phyloP scores from a whole-genome alignment of 2,113 vertebrate species.

The Nycticorax nycticorax region DNA sequence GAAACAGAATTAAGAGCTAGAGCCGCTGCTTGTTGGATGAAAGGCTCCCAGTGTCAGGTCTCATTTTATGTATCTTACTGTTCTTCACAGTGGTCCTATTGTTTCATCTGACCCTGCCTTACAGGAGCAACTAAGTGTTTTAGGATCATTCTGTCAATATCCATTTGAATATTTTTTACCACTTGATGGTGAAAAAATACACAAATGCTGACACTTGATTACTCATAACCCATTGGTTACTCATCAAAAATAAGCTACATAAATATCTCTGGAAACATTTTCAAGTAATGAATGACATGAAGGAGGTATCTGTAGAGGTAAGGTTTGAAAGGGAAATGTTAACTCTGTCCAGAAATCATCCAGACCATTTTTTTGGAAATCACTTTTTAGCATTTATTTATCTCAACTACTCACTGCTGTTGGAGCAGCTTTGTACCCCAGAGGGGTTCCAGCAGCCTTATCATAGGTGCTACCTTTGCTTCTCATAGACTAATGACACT shows the following conservation, averaged over 20 bases:
- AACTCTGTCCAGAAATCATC: neutral
- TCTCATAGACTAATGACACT: neutral
- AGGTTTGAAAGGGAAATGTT: neutral
- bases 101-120: neutral
- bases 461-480: neutral
- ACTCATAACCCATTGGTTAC: neutral
- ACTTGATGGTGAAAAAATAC: neutral
- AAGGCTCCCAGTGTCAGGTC: neutral
- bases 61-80: neutral
- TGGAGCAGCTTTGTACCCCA: neutral
- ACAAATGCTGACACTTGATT: neutral
- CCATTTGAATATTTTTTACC: neutral
- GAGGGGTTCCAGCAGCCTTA: neutral
- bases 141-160: neutral
- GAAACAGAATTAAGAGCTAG: neutral
- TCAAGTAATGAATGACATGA: neutral
- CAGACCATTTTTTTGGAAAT: neutral
- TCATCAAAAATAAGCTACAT: neutral
- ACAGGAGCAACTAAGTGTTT: neutral
- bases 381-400: neutral
- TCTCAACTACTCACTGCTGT: neutral
- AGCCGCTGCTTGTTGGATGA: neutral
- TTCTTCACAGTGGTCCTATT: neutral
- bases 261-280: neutral
- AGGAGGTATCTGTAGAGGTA: neutral